phyloP scores from a whole-genome alignment of 2,113 vertebrate species.

The Leiothrix lutea region DNA sequence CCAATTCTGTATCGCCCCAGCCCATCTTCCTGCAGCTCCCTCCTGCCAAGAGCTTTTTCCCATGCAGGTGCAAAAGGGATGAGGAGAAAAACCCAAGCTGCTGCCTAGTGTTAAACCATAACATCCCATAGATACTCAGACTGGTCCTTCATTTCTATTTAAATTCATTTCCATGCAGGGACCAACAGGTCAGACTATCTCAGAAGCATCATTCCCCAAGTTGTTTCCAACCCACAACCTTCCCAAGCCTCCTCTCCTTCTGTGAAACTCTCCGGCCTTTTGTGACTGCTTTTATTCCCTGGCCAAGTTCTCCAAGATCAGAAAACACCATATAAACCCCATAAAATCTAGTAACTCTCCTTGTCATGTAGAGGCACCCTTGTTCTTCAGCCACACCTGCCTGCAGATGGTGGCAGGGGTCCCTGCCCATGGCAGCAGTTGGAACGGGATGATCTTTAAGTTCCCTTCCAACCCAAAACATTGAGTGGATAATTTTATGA shows the following conservation, averaged over 20 bases:
- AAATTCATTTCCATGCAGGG: neutral
- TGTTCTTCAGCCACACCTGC: neutral
- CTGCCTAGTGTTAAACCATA: neutral
- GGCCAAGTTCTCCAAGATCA: neutral
- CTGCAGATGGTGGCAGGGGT: neutral
- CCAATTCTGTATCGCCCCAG: rapidly evolving
- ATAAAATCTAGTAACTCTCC: neutral
- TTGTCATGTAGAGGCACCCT: neutral
- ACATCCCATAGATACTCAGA: neutral
- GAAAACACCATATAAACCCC: rapidly evolving
- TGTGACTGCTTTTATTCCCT: neutral
- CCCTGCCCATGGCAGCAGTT: neutral
- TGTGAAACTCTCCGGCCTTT: neutral
- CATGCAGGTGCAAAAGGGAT: neutral
- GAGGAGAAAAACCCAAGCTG: neutral
- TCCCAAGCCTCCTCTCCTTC: neutral
- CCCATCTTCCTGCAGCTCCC: neutral
- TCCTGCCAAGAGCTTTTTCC: neutral
- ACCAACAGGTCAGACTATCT: neutral
- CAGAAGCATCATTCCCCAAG: neutral
- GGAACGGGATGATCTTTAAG: neutral
- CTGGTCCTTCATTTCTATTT: neutral
- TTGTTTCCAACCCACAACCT: neutral
- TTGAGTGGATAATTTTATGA: neutral
- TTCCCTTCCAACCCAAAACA: neutral